Evolutionary conservation across 2,113 vertebrate species (phyloP), one percentile per base, ranked within the genome.

Genomic region (Alosa alosa): DNA sequence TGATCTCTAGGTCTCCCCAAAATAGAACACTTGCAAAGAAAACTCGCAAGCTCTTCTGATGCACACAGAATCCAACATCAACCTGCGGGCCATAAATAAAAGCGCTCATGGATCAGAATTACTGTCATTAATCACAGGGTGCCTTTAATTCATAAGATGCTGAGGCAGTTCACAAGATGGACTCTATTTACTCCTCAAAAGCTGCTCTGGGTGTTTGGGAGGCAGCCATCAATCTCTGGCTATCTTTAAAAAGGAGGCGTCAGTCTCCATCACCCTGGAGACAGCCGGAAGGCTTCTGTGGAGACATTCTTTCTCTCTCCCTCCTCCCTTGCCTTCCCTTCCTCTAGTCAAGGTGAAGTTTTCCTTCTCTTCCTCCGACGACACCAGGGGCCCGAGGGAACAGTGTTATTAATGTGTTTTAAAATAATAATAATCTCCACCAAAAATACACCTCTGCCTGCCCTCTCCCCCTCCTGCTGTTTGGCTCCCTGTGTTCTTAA

Each of bases 191-290:
- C 93, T 92, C 92, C 92, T 92, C 31, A 78, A 89, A 93, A 91
- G 92, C 93, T 92, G 90, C 94, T 92, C 92, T 91, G 92, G 91
- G 91, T 87, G 88, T 93, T 93, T 90, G 91, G 91, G 91, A 93
- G 92, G 92, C 92, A 94, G 93, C 92, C 93, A 96, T 96, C 94
- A 94, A 94, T 96, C 95, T 94, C 82, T 50, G 86, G 89, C 94
- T 95, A 95, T 95, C 95, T 95, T 93, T 92, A 94, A 94, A 94
- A 91, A 91, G 82, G 94, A 93, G 89, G 91, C 91, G 93, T 93
- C 92, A 91, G 90, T 94, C 94, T 96, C 94, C 93, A 95, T 95
- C 94, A 96, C 93, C 83, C 83, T 75, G 20, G 90, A 93, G 93
- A 94, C 92, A 90, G 93, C 85, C 89, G 88, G 89, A 91, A 90